phyloP scores from a whole-genome alignment of 2,113 vertebrate genomes.

The Sciurus niger region DNA sequence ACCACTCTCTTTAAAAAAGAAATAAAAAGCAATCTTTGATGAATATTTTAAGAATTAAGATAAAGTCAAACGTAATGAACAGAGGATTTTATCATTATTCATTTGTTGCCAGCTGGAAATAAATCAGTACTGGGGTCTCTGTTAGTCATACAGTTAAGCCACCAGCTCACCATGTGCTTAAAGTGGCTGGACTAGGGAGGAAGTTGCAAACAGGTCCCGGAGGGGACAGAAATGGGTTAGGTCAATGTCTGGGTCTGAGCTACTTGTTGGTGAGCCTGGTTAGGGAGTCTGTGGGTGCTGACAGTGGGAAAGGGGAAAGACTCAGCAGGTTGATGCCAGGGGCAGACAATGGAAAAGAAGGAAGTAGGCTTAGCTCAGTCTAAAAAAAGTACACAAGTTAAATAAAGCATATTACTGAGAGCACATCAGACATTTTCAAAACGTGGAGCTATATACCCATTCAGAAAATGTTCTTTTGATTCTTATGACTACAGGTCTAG shows the following conservation, averaged over 20 bases:
- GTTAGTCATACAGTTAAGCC: not conserved
- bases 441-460: not conserved
- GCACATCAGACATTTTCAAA: not conserved
- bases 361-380: not conserved
- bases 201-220: not conserved
- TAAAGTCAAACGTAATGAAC: slow-evolving; percentile 76
- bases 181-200: not conserved
- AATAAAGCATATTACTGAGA: not conserved
- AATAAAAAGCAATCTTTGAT: slow-evolving; percentile 76
- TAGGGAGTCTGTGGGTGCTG: too few relatives aligned
- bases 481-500: not conserved
- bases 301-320: not conserved
- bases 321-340: not conserved
- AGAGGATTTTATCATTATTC: slow-evolving; percentile 74
- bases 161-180: not conserved
- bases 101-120: slow-evolving; percentile 65
- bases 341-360: not conserved
- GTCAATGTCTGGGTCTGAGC: not conserved
- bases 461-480: slow-evolving; percentile 40
- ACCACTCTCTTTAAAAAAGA: slow-evolving; percentile 30
- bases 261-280: not conserved
- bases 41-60: slow-evolving; percentile 83
- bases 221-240: not conserved
- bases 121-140: not conserved
- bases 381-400: not conserved